A percentile compares a stretch with the other conserved stretches of the same genome.
phyloP scores from a whole-genome alignment of 2,797 vertebrate species.

The Delichon dasypus region DNA sequence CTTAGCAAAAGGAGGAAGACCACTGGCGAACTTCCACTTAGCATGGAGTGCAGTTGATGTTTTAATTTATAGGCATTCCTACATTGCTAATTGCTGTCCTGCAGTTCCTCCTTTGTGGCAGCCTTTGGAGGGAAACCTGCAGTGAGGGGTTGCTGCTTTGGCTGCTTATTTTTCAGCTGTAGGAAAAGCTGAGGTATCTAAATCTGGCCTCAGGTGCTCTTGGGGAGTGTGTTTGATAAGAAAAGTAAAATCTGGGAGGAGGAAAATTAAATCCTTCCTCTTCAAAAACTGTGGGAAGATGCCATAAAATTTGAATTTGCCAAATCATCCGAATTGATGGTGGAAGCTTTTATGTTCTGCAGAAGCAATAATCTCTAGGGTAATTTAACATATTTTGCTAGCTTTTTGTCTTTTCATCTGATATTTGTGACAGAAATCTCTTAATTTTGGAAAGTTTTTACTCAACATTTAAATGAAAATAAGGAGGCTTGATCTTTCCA shows the following conservation, averaged over 20 bases:
- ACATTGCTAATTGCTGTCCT: not conserved
- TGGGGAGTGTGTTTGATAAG: not conserved
- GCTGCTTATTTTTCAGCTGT: not conserved
- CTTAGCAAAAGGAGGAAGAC: not conserved
- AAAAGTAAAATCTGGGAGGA: not conserved
- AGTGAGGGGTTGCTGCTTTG: not conserved
- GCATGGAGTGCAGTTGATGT: accelerated
- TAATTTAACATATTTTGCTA: not conserved
- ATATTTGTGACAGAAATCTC: not conserved
- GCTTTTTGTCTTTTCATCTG: not conserved
- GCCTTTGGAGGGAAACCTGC: not conserved
- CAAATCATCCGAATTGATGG: not conserved
- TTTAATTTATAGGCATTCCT: not conserved
- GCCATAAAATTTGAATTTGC: not conserved
- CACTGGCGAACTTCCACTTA: not conserved
- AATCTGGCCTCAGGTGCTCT: not conserved
- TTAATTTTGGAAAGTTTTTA: not conserved
- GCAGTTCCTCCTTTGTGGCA: not conserved
- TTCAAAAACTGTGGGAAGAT: not conserved
- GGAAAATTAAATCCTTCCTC: not conserved
- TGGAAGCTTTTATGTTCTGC: not conserved
- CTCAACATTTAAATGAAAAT: not conserved
- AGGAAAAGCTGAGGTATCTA: not conserved
- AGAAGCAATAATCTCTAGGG: not conserved
- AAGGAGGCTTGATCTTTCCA: not conserved